Base-by-base conservation (phyloP, 1,140 invertebrate genomes). In the Zaprionus ornatus region DNA sequence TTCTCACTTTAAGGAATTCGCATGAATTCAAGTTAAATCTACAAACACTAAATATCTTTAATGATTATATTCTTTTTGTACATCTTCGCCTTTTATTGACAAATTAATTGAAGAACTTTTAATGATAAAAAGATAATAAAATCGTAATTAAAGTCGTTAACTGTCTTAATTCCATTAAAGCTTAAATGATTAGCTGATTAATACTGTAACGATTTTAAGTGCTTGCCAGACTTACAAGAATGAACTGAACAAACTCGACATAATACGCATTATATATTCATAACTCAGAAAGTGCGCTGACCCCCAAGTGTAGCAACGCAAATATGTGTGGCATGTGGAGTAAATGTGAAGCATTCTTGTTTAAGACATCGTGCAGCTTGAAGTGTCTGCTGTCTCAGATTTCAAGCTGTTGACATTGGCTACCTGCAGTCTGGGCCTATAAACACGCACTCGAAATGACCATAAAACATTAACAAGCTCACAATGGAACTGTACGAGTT, bases 381-480 rank as follows among this genome's bases (percentile, higher is more conserved):
- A 40, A 40, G 37, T 40, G 37, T 40, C 37, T 45, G 40, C 40
- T 23, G 27, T 54, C 52, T 54, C 37, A 62, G 21, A 45, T 66
- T 56, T 42, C 64, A 55, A 72, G 42, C 32, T 64, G 67, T 54
- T 72, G 63, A 75, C 59, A 74, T 73, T 50, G 59, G 63, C 59
- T 70, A 71, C 66, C 63, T 68, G 52, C 35, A 48, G 63, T 45
- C 67, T 54, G 45, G 4, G 37, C n/a, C 63, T 56, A 65, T 60
- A 76, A 82, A 78, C 62, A 71, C 69, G 70, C 66, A 78, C 78
- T 74, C 64, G 42, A 64, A 73, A 54, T 64, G 71, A 62, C 45
- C 67, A 77, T 86, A 80, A 86, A 84, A 66, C 74, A 80, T 78
- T 83, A 80, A 85, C 82, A 81, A 62, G 62, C 67, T 67, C 32